Base-by-base conservation (phyloP, 2,797 vertebrate species). In the Sciaenops ocellatus region DNA sequence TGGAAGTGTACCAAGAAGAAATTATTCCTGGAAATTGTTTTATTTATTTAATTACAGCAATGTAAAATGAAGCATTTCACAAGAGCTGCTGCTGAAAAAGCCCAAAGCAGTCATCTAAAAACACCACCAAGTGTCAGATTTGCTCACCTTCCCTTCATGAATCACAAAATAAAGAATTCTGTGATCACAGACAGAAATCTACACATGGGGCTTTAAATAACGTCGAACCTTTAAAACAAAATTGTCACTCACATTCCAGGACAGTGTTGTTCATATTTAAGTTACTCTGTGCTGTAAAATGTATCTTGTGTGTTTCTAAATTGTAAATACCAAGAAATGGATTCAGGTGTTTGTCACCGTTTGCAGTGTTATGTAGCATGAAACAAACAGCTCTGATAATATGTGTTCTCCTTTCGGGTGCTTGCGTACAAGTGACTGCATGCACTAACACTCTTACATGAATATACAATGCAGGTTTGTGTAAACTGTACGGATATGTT, bases 341-440 rank as follows among this genome's bases (percentile, higher is more conserved):
- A 60, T 70, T 64, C 47, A 73, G 60, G 59, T 55, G 61, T 82
- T 75, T 70, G 9, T 77, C 56, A 57, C 20, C 28, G 3, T 50
- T 46, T 64, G 57, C 48, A 76, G 61, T 83, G 60, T 82, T 34
- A 79, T 78, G 74, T 84, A 77, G 84, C 83, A 85, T 89, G 79
- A 87, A 73, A 56, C 76, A 41, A 81, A 64, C 41, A 52, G 34
- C 62, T 47, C 62, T n/a, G 10, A 38, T 65, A 11, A 24, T 52
- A 16, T 62, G 42, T 73, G 6, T 74, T 64, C 30, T 55, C 3
- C 17, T 70, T 46, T 20, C 8, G 1, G 34, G 57, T 77, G 69
- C 38, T 69, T 69, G 50, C n/a, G 0, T 50, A 69, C 42, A 54
- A 15, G 44, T 13, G 74, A 42, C 42, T 69, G 76, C 76, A 74